Evolutionary conservation across 1,140 invertebrate species (phyloP).

Genomic region (Halyomorpha halys): DNA sequence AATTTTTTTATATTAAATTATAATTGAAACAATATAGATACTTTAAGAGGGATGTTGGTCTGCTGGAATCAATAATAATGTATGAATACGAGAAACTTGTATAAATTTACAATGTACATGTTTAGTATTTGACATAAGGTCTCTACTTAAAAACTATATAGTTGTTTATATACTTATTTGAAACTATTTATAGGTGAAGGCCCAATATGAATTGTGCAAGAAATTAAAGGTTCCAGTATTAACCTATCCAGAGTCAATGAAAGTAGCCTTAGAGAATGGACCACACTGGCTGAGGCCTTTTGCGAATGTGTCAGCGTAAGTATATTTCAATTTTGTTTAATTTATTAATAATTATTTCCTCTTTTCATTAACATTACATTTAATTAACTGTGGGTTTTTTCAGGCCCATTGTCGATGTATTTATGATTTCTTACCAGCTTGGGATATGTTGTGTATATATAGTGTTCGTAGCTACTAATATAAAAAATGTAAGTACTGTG

Average conservation of each 20-base stretch:
- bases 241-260: slow-evolving; percentile 54
- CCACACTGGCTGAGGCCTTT: slow-evolving; percentile 44
- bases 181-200: slow-evolving; percentile 34
- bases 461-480: slow-evolving; percentile 68
- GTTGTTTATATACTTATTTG: slow-evolving; percentile 7
- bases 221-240: slow-evolving; percentile 43
- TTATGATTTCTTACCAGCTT: slow-evolving; percentile 74
- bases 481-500: slow-evolving; percentile 44
- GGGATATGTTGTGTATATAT: slow-evolving; percentile 86
- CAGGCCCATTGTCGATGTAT: slow-evolving; percentile 49
- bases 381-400: slow-evolving; percentile 20
- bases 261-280: slow-evolving; percentile 47
- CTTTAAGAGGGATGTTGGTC: not conserved
- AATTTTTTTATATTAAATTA: too few relatives aligned
- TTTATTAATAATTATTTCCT: not conserved
- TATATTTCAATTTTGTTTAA: slow-evolving; percentile 3
- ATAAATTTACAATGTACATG: too few relatives aligned
- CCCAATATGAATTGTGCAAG: slow-evolving; percentile 48
- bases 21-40: too few relatives aligned
- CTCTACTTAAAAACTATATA: too few relatives aligned
- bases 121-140: too few relatives aligned
- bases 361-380: slow-evolving; percentile 13
- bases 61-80: not conserved
- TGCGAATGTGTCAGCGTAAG: slow-evolving; percentile 38
- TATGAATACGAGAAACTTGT: too few relatives aligned